Conservation (phyloP, 2,113 vertebrate species). For the Osmerus eperlanus region DNA sequence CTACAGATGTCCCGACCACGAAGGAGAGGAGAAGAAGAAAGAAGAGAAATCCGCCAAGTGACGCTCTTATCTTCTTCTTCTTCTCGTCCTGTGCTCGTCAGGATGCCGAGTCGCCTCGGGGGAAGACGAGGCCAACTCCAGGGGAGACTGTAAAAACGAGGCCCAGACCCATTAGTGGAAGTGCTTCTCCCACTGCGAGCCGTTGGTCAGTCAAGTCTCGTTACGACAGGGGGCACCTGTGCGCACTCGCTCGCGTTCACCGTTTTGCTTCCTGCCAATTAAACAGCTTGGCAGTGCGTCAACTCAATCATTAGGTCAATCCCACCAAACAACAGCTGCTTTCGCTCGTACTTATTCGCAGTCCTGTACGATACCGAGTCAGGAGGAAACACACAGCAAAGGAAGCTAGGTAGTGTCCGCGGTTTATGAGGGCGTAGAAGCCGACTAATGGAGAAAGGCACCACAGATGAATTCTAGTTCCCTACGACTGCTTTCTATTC, state of each 20-base stretch:
- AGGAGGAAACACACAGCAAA: too few relatives aligned
- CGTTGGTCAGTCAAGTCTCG: slow-evolving; percentile 55
- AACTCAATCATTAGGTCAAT: not conserved
- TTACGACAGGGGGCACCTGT: slow-evolving; percentile 32
- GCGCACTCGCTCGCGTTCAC: too few relatives aligned
- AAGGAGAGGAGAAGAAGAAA: slow-evolving; percentile 17
- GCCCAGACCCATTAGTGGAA: slow-evolving; percentile 55
- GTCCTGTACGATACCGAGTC: too few relatives aligned
- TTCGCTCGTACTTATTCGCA: too few relatives aligned
- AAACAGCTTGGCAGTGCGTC: not conserved
- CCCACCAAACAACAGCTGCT: too few relatives aligned
- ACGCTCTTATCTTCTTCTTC: slow-evolving; percentile 46
- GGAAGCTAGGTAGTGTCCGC: too few relatives aligned
- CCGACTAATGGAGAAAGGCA: too few relatives aligned
- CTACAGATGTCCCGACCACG: slow-evolving; percentile 28
- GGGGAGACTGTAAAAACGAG: slow-evolving; percentile 56
- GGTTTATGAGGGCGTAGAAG: too few relatives aligned
- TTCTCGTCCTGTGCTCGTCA: slow-evolving; percentile 28
- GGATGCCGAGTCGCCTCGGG: slow-evolving; percentile 46
- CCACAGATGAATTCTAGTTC: too few relatives aligned
- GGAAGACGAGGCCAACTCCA: slow-evolving; percentile 53
- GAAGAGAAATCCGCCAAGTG: slow-evolving; percentile 4
- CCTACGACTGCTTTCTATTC: too few relatives aligned
- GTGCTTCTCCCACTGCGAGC: slow-evolving; percentile 47
- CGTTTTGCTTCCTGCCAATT: not conserved